Base-by-base conservation (phyloP, 1,140 invertebrate species). In the Aporrectodea caliginosa region DNA sequence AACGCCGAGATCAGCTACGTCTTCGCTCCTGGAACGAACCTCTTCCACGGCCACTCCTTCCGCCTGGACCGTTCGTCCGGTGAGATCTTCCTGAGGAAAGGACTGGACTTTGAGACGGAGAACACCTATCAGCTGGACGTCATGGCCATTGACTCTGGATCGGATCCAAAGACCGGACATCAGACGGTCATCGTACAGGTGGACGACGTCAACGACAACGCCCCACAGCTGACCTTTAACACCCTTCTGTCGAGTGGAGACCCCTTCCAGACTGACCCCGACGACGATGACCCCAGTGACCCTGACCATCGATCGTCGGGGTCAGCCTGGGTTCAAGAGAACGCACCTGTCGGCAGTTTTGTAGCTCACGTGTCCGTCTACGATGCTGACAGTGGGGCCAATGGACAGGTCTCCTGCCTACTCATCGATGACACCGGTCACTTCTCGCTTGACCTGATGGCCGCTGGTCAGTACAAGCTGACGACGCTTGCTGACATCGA, bases 171-270 rank as follows among this genome's bases (percentile, higher is more conserved):
- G 75, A 76, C 75, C 0, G 75, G 75, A 6, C 43, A 76, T n/a
- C 33, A 43, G 43, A 43, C 35, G 2, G n/a, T 76, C 43, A 35
- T 35, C 27, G 43, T 76, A 22, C 33, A 76, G 75, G 75, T 76
- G 16, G 33, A 76, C 6, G 43, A 76, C 43, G 33, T 76, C 35
- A 76, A 76, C 75, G 75, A 76, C 35, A 76, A 76, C 35, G 27
- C 75, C 16, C 75, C 75, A 22, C 33, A 30, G 34, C 33, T 76
- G 33, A 76, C 33, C 1, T 16, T 76, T n/a, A 58, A 76, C 29
- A 76, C 75, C 16, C 29, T 68, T 1, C 27, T n/a, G n/a, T 22
- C 33, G 16, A 22, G 27, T n/a, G 27, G 16, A n/a, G 1, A 43
- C 22, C 16, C 74, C 32, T 30, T 32, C 35, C 34, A 58, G 22